Evolutionary conservation across 2,797 vertebrate species (phyloP).

Genomic region (Brachyalestes nurse): DNA sequence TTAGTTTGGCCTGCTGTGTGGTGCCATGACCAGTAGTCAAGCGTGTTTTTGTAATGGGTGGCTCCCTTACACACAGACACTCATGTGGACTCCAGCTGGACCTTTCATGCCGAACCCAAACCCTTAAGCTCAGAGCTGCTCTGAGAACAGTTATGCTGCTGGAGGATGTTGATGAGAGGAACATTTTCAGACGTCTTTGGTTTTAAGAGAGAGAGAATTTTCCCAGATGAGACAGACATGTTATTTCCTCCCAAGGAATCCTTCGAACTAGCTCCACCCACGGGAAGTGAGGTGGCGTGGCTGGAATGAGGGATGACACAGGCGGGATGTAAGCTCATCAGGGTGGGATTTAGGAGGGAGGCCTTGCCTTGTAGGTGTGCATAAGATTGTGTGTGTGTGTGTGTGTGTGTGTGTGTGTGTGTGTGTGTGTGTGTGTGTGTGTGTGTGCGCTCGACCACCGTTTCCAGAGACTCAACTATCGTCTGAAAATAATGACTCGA

Average conservation of each 20-base stretch:
- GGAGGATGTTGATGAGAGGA: constrained; percentile 34
- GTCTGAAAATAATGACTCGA: constrained; percentile 47
- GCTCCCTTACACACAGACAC: constrained; percentile 28
- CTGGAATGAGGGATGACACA: constrained; percentile 63
- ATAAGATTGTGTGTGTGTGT: constrained; percentile 18
- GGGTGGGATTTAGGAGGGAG: constrained; percentile 32
- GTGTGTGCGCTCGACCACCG: not conserved
- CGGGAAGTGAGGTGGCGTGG: constrained; percentile 76
- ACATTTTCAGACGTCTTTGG: not conserved
- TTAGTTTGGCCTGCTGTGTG: constrained; percentile 5
- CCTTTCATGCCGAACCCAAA: constrained; percentile 12
- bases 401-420: constrained; percentile 10
- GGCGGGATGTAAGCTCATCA: constrained; percentile 58
- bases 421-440: constrained; percentile 16
- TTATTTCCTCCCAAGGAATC: constrained; percentile 46
- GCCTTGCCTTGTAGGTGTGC: constrained; percentile 9
- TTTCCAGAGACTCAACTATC: constrained; percentile 2
- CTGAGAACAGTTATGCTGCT: constrained; percentile 26
- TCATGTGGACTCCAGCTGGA: constrained; percentile 48
- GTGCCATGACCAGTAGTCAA: constrained; percentile 28
- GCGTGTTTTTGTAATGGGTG: constrained; percentile 56
- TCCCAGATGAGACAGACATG: constrained; percentile 27
- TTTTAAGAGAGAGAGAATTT: constrained; percentile 18
- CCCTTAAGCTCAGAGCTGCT: constrained; percentile 25
- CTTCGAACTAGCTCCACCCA: constrained; percentile 42